A percentile compares a stretch with the other conserved stretches of the same genome.
Conservation (phyloP, 1,140 invertebrate genomes). For the Chymomyza costata region DNA sequence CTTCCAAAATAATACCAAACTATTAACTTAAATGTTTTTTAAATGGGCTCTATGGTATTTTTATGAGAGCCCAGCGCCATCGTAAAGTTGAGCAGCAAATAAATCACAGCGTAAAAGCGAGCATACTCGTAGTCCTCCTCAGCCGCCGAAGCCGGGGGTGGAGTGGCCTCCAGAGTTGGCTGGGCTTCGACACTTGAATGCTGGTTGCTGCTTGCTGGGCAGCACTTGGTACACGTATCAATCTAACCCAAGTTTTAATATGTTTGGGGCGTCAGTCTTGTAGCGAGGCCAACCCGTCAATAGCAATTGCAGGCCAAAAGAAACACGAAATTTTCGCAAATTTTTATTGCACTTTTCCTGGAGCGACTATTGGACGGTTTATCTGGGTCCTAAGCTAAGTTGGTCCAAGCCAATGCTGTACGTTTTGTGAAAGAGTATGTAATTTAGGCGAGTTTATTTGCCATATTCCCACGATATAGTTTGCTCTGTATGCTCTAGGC, state of each 20-base stretch:
- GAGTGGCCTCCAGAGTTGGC: no score
- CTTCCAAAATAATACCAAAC: constrained; percentile 53
- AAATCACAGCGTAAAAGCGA: constrained; percentile 40
- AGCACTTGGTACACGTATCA: constrained; percentile 32
- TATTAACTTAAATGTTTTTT: constrained; percentile 65
- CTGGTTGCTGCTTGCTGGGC: no score
- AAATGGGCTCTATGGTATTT: constrained; percentile 49
- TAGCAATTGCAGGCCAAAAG: constrained; percentile 69
- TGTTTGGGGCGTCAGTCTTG: constrained; percentile 58
- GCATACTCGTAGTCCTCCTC: constrained; percentile 21
- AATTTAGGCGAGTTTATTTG: constrained; percentile 71
- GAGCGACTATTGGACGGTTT: constrained; percentile 36
- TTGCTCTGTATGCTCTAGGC: constrained; percentile 51
- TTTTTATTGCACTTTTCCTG: constrained; percentile 71
- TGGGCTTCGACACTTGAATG: no score
- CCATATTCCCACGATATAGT: constrained; percentile 72
- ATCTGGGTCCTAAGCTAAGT: no score
- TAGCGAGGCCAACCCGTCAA: constrained; percentile 36
- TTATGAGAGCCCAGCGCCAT: constrained; percentile 56
- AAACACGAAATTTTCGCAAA: constrained; percentile 72
- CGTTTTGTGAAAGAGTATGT: constrained; percentile 34
- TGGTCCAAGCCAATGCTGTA: not conserved
- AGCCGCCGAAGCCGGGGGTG: not conserved
- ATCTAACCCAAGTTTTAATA: constrained; percentile 58
- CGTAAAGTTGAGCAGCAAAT: constrained; percentile 58